Evolutionary conservation across 1,140 invertebrate species (phyloP).

Genomic region (Phymorhynchus buccinoides): DNA sequence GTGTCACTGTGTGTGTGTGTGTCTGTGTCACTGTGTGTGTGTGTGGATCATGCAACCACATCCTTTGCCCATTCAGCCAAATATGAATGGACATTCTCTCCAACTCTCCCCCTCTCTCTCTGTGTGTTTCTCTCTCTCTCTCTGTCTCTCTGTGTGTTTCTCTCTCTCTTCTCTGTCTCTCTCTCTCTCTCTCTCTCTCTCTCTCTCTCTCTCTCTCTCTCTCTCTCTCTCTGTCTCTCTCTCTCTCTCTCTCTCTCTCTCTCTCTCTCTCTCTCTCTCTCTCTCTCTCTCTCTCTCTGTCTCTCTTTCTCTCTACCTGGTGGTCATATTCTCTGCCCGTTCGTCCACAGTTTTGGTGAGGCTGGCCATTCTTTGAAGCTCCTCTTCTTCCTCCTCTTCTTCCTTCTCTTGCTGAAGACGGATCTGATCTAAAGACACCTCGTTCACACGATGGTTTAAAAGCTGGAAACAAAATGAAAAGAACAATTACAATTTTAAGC

Average conservation of each 20-base stretch:
- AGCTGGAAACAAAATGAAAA: too few species aligned
- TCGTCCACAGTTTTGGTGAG: neutral
- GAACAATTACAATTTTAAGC: too few species aligned
- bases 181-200: neutral
- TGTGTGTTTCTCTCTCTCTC: constrained; percentile 19
- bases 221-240: too few species aligned
- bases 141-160: constrained; percentile 14
- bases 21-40: neutral
- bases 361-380: neutral
- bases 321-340: neutral
- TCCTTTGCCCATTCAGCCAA: neutral
- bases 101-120: neutral
- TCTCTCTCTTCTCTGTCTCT: neutral
- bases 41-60: neutral
- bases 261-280: too few species aligned
- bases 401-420: too few species aligned
- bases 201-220: too few species aligned
- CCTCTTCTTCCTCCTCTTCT: neutral
- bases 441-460: too few species aligned
- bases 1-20: neutral
- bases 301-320: neutral
- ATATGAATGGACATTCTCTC: neutral
- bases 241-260: too few species aligned
- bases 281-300: neutral
- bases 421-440: too few species aligned